Evolutionary conservation across 2,888 invertebrate species (phyloP).

Genomic region (Drosophila anomalipes): DNA sequence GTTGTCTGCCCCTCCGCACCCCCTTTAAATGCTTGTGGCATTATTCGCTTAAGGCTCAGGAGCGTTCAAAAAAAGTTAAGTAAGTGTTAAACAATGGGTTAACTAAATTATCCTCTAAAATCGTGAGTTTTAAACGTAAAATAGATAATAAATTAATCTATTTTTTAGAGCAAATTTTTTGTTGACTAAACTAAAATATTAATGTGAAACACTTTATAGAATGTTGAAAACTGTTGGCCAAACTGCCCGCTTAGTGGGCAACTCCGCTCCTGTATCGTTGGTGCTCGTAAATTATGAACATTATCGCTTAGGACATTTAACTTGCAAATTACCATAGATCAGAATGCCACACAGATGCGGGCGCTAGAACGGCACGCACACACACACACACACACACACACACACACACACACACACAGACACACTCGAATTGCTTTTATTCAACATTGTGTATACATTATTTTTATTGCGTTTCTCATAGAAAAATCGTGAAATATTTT

Average conservation of each 20-base stretch:
- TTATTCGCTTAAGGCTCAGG: conserved; percentile 33
- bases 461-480: conserved; percentile 64
- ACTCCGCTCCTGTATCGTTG: conserved; percentile 31
- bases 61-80: conserved; percentile 20
- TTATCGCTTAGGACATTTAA: conserved; percentile 68
- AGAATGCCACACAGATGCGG: conserved; percentile 53
- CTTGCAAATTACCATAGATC: conserved; percentile 72
- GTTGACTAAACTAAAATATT: neutral
- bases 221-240: neutral
- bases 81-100: neutral
- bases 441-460: conserved; percentile 53
- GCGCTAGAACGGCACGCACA: conserved; percentile 17
- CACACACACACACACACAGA: conserved; percentile 12
- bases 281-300: conserved; percentile 59
- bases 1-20: neutral
- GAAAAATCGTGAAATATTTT: conserved; percentile 41
- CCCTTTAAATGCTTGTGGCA: conserved; percentile 19
- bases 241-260: neutral
- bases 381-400: conserved; percentile 14
- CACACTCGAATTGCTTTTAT: conserved; percentile 16
- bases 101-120: neutral
- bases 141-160: neutral
- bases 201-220: neutral
- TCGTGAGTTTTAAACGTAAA: neutral
- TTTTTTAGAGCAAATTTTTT: neutral